These are phyloP conservation scores for Pandion haliaetus DNA, from an alignment of 2,113 vertebrate species.

Conservation along the genomic window DNA sequence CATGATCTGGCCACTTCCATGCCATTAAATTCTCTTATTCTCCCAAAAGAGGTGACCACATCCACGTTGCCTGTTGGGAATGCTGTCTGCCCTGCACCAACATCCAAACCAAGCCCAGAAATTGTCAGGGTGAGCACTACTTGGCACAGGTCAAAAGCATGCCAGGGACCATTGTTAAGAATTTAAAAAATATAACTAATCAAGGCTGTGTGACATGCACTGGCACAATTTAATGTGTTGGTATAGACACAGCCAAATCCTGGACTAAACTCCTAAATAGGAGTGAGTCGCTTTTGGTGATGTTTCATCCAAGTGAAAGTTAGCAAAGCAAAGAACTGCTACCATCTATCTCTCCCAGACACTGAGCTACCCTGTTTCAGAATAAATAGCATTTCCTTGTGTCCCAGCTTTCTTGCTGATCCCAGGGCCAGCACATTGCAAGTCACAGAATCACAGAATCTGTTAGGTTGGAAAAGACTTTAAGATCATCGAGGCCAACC, in stretches of 20 bases:
- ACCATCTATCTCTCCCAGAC: neutral
- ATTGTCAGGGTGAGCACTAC: neutral
- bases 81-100: neutral
- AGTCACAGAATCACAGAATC: neutral
- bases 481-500: no score
- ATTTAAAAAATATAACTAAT: neutral
- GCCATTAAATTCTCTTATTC: neutral
- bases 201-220: neutral
- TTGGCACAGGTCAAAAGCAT: neutral
- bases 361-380: neutral
- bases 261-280: neutral
- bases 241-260: neutral
- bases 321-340: neutral
- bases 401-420: neutral
- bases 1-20: neutral
- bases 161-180: neutral
- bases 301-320: neutral
- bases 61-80: neutral
- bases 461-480: no score
- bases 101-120: neutral
- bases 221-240: neutral
- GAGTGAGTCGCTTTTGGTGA: neutral
- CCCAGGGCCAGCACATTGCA: neutral
- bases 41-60: neutral
- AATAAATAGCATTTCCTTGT: neutral